Conservation (phyloP, 2,797 vertebrate genomes). For the Enteromius trimaculatus region DNA sequence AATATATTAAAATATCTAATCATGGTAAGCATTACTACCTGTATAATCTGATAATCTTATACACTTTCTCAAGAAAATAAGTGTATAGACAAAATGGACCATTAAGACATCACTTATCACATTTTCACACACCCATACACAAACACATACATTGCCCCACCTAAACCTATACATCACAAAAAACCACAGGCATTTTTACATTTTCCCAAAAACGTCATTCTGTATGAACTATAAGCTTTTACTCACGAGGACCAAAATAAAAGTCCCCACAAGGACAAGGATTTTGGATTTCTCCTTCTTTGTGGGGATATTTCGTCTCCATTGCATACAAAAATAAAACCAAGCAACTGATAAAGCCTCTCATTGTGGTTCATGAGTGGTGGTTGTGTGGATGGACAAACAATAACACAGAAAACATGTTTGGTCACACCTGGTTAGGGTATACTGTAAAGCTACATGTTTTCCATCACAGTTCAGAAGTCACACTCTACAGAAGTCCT, state of each 20-base stretch:
- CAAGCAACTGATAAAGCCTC: neutral
- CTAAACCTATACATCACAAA: neutral
- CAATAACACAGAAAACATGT: neutral
- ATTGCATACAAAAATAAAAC: too few species aligned
- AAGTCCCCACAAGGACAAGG: neutral
- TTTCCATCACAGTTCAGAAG: neutral
- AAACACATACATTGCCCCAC: neutral
- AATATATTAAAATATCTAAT: neutral
- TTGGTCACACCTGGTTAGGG: neutral
- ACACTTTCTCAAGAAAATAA: neutral
- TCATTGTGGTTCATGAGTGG: neutral
- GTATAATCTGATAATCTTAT: neutral
- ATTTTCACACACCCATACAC: neutral
- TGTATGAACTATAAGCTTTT: neutral
- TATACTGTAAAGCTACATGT: neutral
- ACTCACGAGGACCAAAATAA: neutral
- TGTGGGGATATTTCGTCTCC: neutral
- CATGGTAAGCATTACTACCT: neutral
- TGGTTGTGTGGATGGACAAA: neutral
- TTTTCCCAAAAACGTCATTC: neutral
- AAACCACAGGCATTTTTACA: neutral
- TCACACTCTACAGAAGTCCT: conserved; percentile 6
- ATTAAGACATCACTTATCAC: neutral
- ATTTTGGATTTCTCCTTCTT: too few species aligned
- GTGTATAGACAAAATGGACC: neutral